Conservation (phyloP, 2,113 vertebrate species). For the Octodon degus region DNA sequence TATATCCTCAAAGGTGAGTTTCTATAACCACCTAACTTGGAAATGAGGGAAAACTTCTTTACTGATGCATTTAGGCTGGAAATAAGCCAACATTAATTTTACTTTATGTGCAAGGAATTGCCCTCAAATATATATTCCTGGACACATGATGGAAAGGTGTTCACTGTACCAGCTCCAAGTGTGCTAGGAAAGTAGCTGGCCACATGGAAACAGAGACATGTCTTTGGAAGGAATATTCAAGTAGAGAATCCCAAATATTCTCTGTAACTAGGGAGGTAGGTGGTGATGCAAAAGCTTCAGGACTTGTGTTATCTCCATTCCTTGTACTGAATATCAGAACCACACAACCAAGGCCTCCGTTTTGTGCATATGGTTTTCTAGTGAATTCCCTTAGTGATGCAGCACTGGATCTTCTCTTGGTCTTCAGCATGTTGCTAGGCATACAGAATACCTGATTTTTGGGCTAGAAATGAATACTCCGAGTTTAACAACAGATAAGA, state of each 20-base stretch:
- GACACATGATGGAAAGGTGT: background rate
- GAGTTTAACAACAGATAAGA: background rate
- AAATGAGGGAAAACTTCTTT: conserved; percentile 51
- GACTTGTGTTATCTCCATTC: background rate
- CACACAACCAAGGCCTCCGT: background rate
- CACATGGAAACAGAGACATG: background rate
- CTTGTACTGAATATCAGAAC: background rate
- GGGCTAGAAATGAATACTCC: background rate
- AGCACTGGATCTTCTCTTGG: background rate
- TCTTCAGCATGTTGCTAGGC: background rate
- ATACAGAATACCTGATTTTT: background rate
- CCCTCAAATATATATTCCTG: background rate
- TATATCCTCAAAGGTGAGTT: conserved; percentile 46
- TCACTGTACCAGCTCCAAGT: conserved; percentile 33
- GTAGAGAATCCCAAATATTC: conserved; percentile 11
- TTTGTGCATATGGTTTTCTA: conserved; percentile 50
- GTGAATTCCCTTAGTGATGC: background rate
- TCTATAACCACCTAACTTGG: conserved; percentile 38
- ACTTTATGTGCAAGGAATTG: background rate
- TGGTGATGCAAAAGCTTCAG: background rate
- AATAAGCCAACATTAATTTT: conserved; percentile 12
- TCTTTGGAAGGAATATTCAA: conserved; percentile 46
- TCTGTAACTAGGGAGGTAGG: background rate
- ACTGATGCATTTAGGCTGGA: conserved; percentile 21
- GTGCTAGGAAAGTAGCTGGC: conserved; percentile 14